Evolutionary conservation across 2,888 invertebrate species (phyloP), one percentile per base, ranked within the genome.

Genomic region (Oscheius sp.): DNA sequence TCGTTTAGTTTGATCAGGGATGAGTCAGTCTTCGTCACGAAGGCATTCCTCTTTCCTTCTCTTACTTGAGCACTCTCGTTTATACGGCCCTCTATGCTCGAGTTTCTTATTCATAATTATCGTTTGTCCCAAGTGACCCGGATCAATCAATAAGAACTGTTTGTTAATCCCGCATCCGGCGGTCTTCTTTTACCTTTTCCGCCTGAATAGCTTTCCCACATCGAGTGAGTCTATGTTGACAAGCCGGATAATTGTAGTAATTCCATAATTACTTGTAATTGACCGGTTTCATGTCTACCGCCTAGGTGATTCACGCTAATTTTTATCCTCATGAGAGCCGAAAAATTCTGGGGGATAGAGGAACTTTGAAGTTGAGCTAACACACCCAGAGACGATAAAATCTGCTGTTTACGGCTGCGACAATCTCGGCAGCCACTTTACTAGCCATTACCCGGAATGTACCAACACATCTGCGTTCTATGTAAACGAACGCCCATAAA

Each of bases 401-500:
- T 37, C 20, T 55, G 12, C 20, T 55, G 55, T 55, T 55, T 34
- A 55, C 34, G 33, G 55, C 34, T 10, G 55, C 37, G 55, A 55
- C 55, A 55, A 55, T 55, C 55, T 55, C 55, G 55, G 55, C 55
- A 45, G 31, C 45, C 61, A 61, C 61, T 64, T 64, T 64, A 64
- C 64, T 64, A 64, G 48, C 64, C 64, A 64, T 64, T 64, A 64
- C 64, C 61, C 64, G 64, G 33, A 64, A 50, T 64, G 64, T 64
- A 48, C 64, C 48, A 61, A 61, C 61, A 64, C 64, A 64, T 64
- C 64, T 64, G 64, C 48, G 64, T 50, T 46, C 64, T 48, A 64
- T 64, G 64, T 64, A 64, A 64, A 64, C 64, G 64, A 64, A 64
- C 64, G 64, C 48, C 50, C 31, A 64, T 64, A 64, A 64, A 64